Conservation (phyloP, 2,113 vertebrate genomes). For the Acinonyx jubatus region DNA sequence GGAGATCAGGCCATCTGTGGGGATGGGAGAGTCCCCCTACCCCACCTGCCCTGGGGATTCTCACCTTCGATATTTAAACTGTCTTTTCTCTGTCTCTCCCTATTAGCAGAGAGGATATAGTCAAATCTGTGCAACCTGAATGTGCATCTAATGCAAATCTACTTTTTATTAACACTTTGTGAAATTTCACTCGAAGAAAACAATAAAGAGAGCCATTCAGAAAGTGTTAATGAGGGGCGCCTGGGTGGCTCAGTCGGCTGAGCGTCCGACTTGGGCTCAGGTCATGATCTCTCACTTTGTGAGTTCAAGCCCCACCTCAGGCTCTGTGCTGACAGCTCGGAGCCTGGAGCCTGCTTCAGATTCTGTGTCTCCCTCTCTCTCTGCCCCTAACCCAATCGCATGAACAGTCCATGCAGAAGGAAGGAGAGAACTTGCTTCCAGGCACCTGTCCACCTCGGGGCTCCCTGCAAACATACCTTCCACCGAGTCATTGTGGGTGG, state of each 20-base stretch:
- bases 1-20: not conserved
- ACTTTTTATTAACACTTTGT: not conserved
- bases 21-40: not conserved
- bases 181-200: not conserved
- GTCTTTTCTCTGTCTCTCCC: not conserved
- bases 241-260: too few species aligned
- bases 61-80: not conserved
- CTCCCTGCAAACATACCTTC: rapidly evolving
- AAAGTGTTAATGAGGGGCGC: too few species aligned
- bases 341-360: too few species aligned
- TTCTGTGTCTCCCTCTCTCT: too few species aligned
- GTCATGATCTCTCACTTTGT: too few species aligned
- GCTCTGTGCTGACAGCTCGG: too few species aligned
- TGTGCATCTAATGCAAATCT: not conserved
- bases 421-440: too few species aligned
- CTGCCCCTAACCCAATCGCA: too few species aligned
- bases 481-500: rapidly evolving
- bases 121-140: not conserved
- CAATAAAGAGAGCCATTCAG: not conserved
- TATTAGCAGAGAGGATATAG: not conserved
- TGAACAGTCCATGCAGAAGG: not conserved
- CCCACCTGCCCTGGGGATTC: not conserved
- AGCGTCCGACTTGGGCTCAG: too few species aligned
- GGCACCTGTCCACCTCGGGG: too few species aligned
- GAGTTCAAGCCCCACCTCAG: rapidly evolving